These are phyloP conservation scores for Subanguina moxae DNA, from an alignment of 1,140 invertebrate species.

Conservation along the genomic window DNA sequence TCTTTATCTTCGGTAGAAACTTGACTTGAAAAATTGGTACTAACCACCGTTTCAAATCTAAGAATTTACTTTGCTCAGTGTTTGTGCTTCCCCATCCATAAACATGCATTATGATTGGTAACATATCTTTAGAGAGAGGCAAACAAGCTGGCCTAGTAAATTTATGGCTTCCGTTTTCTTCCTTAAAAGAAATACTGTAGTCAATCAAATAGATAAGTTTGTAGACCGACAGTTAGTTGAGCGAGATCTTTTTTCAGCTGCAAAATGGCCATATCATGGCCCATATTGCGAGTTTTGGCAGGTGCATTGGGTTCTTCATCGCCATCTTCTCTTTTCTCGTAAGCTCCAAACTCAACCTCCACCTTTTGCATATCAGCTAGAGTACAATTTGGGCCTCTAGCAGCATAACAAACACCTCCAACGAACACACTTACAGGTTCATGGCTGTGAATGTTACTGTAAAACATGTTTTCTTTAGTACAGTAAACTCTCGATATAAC, in stretches of 20 bases:
- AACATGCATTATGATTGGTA: background rate
- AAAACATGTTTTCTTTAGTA: no score
- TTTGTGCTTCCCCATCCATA: background rate
- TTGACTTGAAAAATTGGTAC: no score
- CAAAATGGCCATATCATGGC: background rate
- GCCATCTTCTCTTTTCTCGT: constrained; percentile 3
- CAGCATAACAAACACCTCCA: constrained; percentile 1
- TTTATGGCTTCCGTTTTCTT: background rate
- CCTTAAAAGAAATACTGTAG: background rate
- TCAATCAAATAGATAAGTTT: background rate
- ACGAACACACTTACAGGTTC: background rate
- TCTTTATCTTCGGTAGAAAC: no score
- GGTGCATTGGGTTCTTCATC: background rate
- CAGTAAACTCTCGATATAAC: no score
- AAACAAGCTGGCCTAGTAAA: background rate
- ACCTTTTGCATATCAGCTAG: background rate
- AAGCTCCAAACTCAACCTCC: background rate
- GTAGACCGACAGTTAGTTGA: background rate
- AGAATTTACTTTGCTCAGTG: no score
- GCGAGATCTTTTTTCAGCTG: background rate
- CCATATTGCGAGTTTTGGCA: background rate
- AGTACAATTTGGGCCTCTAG: background rate
- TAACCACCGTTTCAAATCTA: no score
- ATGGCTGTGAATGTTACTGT: no score
- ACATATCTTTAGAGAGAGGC: background rate